phyloP scores from a whole-genome alignment of 2,888 invertebrate species.

The Polymixis flavicincta region DNA sequence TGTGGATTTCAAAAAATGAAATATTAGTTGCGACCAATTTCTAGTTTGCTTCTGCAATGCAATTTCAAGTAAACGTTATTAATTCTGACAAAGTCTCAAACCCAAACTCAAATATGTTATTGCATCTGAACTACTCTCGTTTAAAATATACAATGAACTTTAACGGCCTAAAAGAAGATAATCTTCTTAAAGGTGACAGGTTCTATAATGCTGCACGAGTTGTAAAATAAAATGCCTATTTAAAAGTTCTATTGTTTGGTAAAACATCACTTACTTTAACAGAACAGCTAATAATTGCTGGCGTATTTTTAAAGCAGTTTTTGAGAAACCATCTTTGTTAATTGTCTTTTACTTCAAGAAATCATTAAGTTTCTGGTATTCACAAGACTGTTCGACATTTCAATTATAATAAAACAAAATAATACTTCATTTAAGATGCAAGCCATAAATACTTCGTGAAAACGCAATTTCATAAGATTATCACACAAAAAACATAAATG shows the following conservation, averaged over 20 bases:
- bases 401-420: slow-evolving; percentile 7
- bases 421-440: neutral
- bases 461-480: neutral
- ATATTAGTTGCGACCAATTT: neutral
- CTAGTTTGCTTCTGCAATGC: too few species aligned
- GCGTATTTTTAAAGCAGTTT: slow-evolving; percentile 30
- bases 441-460: neutral
- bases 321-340: slow-evolving; percentile 37
- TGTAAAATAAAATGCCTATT: slow-evolving; percentile 22
- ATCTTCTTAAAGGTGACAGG: slow-evolving; percentile 25
- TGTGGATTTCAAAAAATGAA: neutral
- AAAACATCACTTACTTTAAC: slow-evolving; percentile 24
- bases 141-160: slow-evolving; percentile 14
- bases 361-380: neutral
- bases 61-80: neutral
- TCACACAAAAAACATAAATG: neutral
- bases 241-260: slow-evolving; percentile 47
- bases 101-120: too few species aligned
- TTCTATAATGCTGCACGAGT: slow-evolving; percentile 18
- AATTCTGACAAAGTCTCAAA: too few species aligned
- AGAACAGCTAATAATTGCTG: slow-evolving; percentile 39
- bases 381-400: slow-evolving; percentile 1
- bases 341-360: slow-evolving; percentile 14
- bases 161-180: slow-evolving; percentile 32
- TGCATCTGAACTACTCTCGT: neutral